phyloP scores from a whole-genome alignment of 2,888 invertebrate species.

The Anthophora plumipes region DNA sequence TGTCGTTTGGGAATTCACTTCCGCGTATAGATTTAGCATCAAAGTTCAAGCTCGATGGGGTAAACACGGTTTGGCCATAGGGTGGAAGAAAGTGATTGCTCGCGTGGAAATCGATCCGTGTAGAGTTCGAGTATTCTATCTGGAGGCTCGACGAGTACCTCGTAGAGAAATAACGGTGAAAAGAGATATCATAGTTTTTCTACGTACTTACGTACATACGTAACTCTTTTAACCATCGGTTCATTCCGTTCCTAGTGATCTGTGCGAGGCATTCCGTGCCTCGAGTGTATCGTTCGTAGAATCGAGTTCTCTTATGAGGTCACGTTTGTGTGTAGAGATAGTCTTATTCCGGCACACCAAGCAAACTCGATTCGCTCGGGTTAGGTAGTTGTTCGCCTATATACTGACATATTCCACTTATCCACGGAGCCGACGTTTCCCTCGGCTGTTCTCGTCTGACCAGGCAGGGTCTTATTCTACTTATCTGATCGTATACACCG shows the following conservation, averaged over 20 bases:
- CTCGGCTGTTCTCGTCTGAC: neutral
- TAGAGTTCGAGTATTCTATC: neutral
- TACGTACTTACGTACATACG: too few species aligned
- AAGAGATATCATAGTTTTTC: too few species aligned
- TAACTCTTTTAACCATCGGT: too few species aligned
- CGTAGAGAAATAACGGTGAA: too few species aligned
- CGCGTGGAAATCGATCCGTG: slow-evolving; percentile 11
- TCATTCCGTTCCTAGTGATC: too few species aligned
- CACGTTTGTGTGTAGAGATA: neutral
- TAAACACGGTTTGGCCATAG: too few species aligned
- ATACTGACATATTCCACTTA: neutral
- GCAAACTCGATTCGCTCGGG: neutral
- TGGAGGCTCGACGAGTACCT: too few species aligned
- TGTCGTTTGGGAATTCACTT: neutral
- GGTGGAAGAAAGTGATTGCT: neutral
- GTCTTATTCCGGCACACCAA: neutral
- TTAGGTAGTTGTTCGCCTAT: neutral
- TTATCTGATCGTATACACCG: neutral
- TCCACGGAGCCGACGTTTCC: neutral
- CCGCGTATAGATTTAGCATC: neutral
- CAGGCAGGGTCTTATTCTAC: slow-evolving; percentile 8
- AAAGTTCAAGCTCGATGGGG: neutral
- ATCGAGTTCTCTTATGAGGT: too few species aligned
- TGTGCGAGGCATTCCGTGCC: too few species aligned
- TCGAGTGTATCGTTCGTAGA: too few species aligned